Percentiles rank a stretch among this genome's conserved stretches.
Evolutionary conservation across 2,113 vertebrate genomes (phyloP).

Genomic region (Formicarius rufipectus): DNA sequence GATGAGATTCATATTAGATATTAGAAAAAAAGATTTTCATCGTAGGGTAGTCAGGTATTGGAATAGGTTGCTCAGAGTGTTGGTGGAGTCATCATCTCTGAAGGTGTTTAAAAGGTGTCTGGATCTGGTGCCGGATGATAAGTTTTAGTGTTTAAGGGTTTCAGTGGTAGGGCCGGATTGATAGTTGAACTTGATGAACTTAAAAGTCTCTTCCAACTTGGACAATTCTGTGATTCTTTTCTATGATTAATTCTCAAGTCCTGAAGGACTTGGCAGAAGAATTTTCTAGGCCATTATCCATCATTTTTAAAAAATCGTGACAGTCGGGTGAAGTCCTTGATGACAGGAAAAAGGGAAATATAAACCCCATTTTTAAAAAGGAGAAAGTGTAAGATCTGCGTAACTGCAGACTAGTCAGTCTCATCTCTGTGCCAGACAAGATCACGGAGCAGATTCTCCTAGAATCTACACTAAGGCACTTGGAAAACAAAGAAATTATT

Average conservation of each 20-base stretch:
- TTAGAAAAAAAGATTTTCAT: background rate
- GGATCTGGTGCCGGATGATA: background rate
- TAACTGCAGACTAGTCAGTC: background rate
- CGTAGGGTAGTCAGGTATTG: background rate
- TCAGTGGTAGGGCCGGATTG: background rate
- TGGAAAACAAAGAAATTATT: background rate
- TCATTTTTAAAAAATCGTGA: background rate
- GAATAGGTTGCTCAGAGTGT: background rate
- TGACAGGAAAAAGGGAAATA: background rate
- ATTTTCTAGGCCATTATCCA: background rate
- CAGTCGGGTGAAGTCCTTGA: background rate
- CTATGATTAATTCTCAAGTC: background rate
- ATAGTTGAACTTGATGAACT: background rate
- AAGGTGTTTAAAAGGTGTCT: background rate
- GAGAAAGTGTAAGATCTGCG: background rate
- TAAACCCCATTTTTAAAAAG: background rate
- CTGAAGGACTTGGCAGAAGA: background rate
- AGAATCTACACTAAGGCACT: background rate
- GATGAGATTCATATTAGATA: background rate
- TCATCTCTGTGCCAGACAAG: background rate
- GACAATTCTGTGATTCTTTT: background rate
- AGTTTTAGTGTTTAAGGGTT: background rate
- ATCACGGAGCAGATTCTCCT: background rate
- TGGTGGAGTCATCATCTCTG: background rate
- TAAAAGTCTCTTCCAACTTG: background rate